Evolutionary conservation across 2,113 vertebrate genomes (phyloP).

Genomic region (Salminus brasiliensis): DNA sequence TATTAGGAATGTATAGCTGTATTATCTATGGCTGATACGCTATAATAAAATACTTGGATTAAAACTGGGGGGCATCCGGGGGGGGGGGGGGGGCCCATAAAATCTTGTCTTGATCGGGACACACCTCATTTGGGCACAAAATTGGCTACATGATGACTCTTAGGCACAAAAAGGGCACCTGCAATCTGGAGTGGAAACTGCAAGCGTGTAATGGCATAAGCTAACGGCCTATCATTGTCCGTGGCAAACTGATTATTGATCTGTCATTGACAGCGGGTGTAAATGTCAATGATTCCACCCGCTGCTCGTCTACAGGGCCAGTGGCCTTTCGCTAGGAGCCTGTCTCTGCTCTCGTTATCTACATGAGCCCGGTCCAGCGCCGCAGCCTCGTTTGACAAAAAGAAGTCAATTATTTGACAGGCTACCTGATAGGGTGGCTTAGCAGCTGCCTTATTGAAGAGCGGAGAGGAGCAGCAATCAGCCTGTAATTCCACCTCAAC

Average conservation of each 20-base stretch:
- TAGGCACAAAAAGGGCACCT: background rate
- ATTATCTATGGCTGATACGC: background rate
- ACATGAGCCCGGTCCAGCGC: constrained; percentile 15
- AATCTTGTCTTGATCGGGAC: background rate
- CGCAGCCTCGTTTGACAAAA: constrained; percentile 47
- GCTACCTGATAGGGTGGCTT: constrained; percentile 53
- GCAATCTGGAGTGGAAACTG: background rate
- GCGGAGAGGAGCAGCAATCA: constrained; percentile 37
- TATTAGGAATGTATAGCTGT: background rate
- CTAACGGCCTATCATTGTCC: constrained; percentile 42
- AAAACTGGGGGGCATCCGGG: background rate
- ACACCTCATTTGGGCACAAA: background rate
- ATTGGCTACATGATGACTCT: background rate
- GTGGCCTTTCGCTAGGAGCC: constrained; percentile 52
- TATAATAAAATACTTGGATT: background rate
- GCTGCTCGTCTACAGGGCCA: constrained; percentile 35
- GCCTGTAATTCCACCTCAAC: constrained; percentile 44
- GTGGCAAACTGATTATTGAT: constrained; percentile 74
- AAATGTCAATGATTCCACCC: constrained; percentile 56
- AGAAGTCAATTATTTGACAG: constrained; percentile 61
- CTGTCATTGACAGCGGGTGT: constrained; percentile 64
- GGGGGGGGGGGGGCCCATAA: too few species aligned
- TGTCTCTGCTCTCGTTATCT: constrained; percentile 57
- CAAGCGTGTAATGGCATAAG: constrained; percentile 3
- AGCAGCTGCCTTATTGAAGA: constrained; percentile 54